Base-by-base conservation (phyloP, 2,797 vertebrate genomes). In the Tenualosa ilisha region DNA sequence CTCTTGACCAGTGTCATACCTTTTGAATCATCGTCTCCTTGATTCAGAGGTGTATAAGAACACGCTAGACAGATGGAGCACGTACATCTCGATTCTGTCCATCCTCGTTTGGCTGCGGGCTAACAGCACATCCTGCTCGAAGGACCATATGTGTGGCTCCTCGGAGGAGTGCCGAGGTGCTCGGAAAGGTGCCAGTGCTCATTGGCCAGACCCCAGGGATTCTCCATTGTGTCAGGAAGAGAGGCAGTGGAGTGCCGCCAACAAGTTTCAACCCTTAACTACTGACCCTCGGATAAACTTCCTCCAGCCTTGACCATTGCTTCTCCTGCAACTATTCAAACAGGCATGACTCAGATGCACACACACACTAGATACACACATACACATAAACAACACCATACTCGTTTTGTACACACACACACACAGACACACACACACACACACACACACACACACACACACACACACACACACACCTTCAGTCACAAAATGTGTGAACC, bases 91-190 rank as follows among this genome's bases (percentile, higher is more conserved):
- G 22, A 56, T 91, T 87, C 26, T 90, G 88, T 92, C 91, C 88
- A 90, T 90, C 90, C 86, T 89, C 89, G 90, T 90, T 87, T 89
- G 91, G 91, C 89, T 88, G 91, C 43, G 90, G 88, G 89, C 86
- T 83, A 91, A 90, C 91, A 89, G 91, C 93, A 92, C 92, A 91
- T 89, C 89, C 89, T 56, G 92, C 92, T 92, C 91, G 20, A 89
- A 93, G 93, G 93, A 93, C 91, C 93, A 93, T 94, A 93, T 95
- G 94, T 89, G 92, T 90, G 65, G 86, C 87, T 92, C 89, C 92
- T 93, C 90, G 89, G 91, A 93, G 92, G 86, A 91, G 90, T 87
- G 65, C 12, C 3, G 68, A 88, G 93, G 86, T 89, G 87, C 89
- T 91, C 89, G 91, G 90, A 93, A 88, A 84, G 87, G 83, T 26